Evolutionary conservation across 2,797 vertebrate genomes (phyloP), one percentile per base, ranked within the genome.

Genomic region (Enteromius fasciolatus): DNA sequence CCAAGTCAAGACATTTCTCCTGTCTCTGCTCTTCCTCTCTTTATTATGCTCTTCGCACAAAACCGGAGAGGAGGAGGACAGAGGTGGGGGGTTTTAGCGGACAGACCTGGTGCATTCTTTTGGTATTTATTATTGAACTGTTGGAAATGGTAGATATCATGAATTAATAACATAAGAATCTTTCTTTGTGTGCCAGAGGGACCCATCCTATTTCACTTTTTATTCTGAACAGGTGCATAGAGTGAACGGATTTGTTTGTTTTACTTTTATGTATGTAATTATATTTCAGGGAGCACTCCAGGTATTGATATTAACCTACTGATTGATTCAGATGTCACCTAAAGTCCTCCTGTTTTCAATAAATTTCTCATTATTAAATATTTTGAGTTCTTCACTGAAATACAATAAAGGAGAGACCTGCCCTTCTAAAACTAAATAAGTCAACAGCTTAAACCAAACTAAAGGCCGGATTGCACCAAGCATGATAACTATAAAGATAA

Each of bases 121-220:
- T 88, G 86, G 89, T 93, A 95, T 95, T 92, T 91, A 95, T 95
- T 95, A 95, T 95, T 96, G 92, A 94, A 90, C 86, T 85, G 79
- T 89, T 90, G 89, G 87, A 89, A 93, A 92, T 94, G 92, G 93
- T 93, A 92, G 91, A 86, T 88, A 89, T 41, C 75, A 90, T 93
- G 83, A 92, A 93, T 92, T 88, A 91, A 83, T 91, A 90, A 92
- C 82, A 88, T 74, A 59, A 69, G 72, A 63, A 78, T 80, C 57
- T 74, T 63, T 83, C 83, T 48, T 69, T 72, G 72, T 80, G 68
- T 84, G 59, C 66, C 63, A 28, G 2, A 75, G 28, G 5, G 64
- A 33, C 50, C n/a, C 50, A 5, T 33, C 20, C 36, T 57, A 57
- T 73, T 82, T 78, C 81, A 81, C n/a, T 54, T 75, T 82, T 48